Evolutionary conservation across 2,113 vertebrate species (phyloP).

Genomic region (Fukomys damarensis): DNA sequence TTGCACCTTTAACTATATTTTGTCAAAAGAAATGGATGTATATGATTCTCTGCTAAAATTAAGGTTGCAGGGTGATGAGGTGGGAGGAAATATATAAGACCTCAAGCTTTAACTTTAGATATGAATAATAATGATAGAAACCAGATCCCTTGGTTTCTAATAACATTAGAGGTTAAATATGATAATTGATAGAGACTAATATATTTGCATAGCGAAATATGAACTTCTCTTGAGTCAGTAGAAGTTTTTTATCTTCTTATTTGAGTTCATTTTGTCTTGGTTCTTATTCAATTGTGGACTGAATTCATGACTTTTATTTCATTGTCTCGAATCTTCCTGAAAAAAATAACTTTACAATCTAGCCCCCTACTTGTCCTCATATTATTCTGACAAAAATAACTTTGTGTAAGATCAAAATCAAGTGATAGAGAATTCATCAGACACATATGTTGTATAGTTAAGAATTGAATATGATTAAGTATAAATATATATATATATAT

Average conservation of each 20-base stretch:
- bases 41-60: not conserved
- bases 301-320: constrained; percentile 1
- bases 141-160: constrained; percentile 13
- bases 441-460: not conserved
- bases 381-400: not conserved
- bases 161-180: not conserved
- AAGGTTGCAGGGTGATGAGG: not conserved
- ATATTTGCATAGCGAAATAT: constrained; percentile 19
- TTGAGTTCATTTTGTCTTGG: constrained; percentile 27
- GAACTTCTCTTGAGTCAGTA: not conserved
- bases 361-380: not conserved
- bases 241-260: constrained; percentile 4
- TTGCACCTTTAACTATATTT: constrained; percentile 18
- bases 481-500: constrained; percentile 1
- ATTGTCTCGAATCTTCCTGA: not conserved
- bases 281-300: not conserved
- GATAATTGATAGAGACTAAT: not conserved
- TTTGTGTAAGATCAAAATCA: constrained; percentile 36
- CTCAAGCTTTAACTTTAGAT: not conserved
- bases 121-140: not conserved
- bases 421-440: not conserved
- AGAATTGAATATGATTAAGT: not conserved
- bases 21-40: not conserved
- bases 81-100: not conserved
- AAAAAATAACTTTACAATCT: constrained; percentile 34